These are phyloP conservation scores for Proterorhinus semilunaris DNA, from an alignment of 2,113 vertebrate genomes.

Conservation along the genomic window DNA sequence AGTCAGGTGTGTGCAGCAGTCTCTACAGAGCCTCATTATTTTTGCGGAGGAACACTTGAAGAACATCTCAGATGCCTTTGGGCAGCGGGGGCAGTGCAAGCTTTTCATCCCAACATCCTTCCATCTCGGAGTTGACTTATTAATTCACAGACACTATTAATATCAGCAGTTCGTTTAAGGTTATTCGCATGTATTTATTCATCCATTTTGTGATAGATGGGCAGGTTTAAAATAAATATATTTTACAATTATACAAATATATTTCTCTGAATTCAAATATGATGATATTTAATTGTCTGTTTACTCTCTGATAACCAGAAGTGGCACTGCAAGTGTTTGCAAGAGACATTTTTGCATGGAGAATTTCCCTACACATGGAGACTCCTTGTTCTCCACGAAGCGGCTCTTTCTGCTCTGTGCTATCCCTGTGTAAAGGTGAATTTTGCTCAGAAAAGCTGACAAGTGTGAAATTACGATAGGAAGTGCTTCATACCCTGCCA, in stretches of 20 bases:
- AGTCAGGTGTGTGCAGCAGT: slow-evolving; percentile 14
- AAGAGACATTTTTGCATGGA: slow-evolving; percentile 56
- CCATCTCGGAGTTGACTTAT: slow-evolving; percentile 19
- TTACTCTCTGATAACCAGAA: not conserved
- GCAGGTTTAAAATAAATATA: too few species aligned
- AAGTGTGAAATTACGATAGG: slow-evolving; percentile 80
- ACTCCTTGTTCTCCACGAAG: slow-evolving; percentile 49
- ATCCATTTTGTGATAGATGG: not conserved
- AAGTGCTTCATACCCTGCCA: slow-evolving; percentile 70
- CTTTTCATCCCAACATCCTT: slow-evolving; percentile 18
- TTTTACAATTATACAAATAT: not conserved
- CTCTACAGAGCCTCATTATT: not conserved
- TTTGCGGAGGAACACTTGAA: slow-evolving; percentile 5
- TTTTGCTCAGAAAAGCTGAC: slow-evolving; percentile 76
- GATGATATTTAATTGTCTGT: slow-evolving; percentile 2
- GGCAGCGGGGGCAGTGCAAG: not conserved
- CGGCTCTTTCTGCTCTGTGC: slow-evolving; percentile 62
- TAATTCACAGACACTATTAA: slow-evolving; percentile 37
- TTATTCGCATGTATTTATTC: slow-evolving; percentile 10
- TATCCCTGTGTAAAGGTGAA: slow-evolving; percentile 76
- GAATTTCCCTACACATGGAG: slow-evolving; percentile 47
- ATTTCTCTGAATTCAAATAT: not conserved
- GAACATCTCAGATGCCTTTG: slow-evolving; percentile 16
- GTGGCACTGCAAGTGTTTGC: slow-evolving; percentile 38
- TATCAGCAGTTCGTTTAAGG: slow-evolving; percentile 34